phyloP scores from a whole-genome alignment of 2,888 invertebrate species.

The Mellilla xanthometata region DNA sequence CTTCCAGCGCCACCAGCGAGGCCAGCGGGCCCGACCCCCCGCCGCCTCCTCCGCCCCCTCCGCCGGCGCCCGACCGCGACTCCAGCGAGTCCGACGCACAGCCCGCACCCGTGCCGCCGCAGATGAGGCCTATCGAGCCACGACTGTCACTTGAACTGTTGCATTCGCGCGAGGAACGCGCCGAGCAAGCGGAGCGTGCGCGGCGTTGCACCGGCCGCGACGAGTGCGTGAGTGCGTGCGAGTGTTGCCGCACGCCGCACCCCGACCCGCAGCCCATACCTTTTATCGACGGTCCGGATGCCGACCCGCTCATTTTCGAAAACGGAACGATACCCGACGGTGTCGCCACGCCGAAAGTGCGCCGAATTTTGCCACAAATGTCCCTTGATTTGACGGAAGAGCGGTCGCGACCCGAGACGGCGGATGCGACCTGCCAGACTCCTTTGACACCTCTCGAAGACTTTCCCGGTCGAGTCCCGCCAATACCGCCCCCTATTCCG shows the following conservation, averaged over 20 bases:
- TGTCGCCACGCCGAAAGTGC: conserved; percentile 65
- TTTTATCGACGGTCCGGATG: conserved; percentile 73
- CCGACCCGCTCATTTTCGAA: conserved; percentile 73
- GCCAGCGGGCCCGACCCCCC: conserved; percentile 37
- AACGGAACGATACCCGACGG: conserved; percentile 53
- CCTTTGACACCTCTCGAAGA: conserved; percentile 46
- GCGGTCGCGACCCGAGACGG: conserved; percentile 53
- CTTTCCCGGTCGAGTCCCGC: conserved; percentile 1
- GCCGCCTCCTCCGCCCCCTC: conserved; percentile 46
- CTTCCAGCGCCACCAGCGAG: conserved; percentile 15
- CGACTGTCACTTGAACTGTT: conserved; percentile 65
- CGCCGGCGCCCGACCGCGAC: conserved; percentile 54
- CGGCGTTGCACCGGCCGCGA: conserved; percentile 63
- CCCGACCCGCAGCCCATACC: conserved; percentile 70
- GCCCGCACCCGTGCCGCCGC: conserved; percentile 56
- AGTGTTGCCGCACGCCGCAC: conserved; percentile 73
- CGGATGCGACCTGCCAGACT: conserved; percentile 69
- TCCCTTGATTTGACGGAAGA: conserved; percentile 65
- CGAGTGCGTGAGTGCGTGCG: conserved; percentile 73
- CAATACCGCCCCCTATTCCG: conserved; percentile 18
- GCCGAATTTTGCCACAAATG: conserved; percentile 69
- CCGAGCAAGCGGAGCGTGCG: conserved; percentile 39
- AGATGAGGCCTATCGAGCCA: conserved; percentile 70
- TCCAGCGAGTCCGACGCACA: conserved; percentile 56
- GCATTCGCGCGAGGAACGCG: conserved; percentile 33